Evolutionary conservation across 2,113 vertebrate species (phyloP), one percentile per base, ranked within the genome.

Genomic region (Grantiella picta): DNA sequence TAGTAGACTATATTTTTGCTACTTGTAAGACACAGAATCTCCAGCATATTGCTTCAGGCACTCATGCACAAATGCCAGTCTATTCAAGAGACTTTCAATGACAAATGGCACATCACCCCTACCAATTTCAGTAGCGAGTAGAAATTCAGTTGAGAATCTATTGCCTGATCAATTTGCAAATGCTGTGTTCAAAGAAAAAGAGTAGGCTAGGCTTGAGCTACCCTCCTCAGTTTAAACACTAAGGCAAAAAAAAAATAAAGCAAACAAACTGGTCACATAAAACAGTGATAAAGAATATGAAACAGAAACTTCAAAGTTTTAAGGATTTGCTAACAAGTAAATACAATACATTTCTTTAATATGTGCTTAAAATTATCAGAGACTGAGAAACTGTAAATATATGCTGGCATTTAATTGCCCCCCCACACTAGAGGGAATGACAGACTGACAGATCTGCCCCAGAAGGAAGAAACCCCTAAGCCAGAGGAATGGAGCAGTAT

Each of bases 71-170:
- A 80, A 80, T 25, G 42, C 1, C 40, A 77, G 33, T 38, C 28
- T 65, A 38, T 77, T 38, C 22, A 54, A 50, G 21, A 68, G 19
- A 45, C 14, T 79, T 68, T 72, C 68, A 91, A 20, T 4, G 72
- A 40, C 24, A 69, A 91, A 85, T 21, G 16, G 47, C 16, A 79
- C 45, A 68, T 47, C 17, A 44, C 7, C 56, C 64, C 27, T 42
- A 53, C 7, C 52, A 47, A 53, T 73, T 89, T 60, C n/a, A 65
- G 15, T 1, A 25, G 8, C 0, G 0, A n/a, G 14, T 2, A 89
- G 60, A 84, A 84, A 69, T 61, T 44, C 64, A 77, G 16, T 15
- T 73, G 22, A 81, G 53, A 80, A 84, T 42, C 15, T 53, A 24
- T 21, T 70, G 35, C 36, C 19, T 57, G 24, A 57, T 21, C 28